Conservation (phyloP, 2,797 vertebrate species). For the Alca torda region DNA sequence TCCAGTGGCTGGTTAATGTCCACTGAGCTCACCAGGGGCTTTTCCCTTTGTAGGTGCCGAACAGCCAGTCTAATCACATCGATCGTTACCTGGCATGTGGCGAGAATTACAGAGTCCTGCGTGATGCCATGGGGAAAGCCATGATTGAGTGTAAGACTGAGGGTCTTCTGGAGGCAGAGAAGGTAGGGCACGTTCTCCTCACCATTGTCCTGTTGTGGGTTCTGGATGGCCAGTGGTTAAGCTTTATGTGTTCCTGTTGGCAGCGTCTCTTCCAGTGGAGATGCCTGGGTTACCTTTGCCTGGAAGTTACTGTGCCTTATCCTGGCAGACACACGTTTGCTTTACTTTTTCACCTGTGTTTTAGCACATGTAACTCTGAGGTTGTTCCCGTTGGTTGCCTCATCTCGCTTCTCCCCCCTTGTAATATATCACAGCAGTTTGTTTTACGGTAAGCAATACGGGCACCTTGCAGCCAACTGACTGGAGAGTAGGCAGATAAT, state of each 20-base stretch:
- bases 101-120: slow-evolving; percentile 81
- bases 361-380: not conserved
- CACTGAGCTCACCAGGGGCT: not conserved
- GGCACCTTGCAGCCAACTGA: not conserved
- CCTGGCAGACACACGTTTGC: not conserved
- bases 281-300: not conserved
- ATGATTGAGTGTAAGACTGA: slow-evolving; percentile 74
- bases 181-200: slow-evolving; percentile 75
- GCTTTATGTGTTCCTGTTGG: not conserved
- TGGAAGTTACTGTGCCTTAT: not conserved
- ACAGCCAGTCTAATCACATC: slow-evolving; percentile 67
- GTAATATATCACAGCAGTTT: not conserved
- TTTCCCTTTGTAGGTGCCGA: slow-evolving; percentile 42
- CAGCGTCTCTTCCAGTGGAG: not conserved
- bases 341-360: not conserved
- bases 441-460: not conserved
- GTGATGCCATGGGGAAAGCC: slow-evolving; percentile 81
- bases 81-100: slow-evolving; percentile 88
- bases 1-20: not conserved
- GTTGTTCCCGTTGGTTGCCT: not conserved
- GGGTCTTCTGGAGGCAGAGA: slow-evolving; percentile 63
- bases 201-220: not conserved
- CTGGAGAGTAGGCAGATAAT: not conserved
- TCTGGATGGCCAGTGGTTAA: not conserved
- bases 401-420: not conserved